Evolutionary conservation across 2,888 invertebrate species (phyloP).

Genomic region (Polietes domitor): DNA sequence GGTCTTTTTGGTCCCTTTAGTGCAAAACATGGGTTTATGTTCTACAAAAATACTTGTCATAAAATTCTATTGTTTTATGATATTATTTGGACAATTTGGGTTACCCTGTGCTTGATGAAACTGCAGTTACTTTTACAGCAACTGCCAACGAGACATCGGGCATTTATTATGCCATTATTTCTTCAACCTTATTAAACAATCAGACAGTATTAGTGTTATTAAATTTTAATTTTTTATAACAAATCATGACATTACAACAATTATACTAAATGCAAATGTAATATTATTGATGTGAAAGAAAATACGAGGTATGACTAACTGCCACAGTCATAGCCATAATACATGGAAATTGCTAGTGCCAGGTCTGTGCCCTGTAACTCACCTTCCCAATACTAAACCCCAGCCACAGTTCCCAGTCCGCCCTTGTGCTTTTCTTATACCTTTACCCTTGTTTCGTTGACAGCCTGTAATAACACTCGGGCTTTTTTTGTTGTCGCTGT

Average conservation of each 20-base stretch:
- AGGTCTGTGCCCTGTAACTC: too few species aligned
- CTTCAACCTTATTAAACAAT: background rate
- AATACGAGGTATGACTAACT: background rate
- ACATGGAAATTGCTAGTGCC: too few species aligned
- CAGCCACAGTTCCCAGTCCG: too few species aligned
- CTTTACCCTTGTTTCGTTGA: background rate
- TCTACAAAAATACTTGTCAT: too few species aligned
- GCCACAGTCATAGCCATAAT: background rate
- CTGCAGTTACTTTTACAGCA: background rate
- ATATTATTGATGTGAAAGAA: background rate
- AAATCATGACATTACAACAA: conserved; percentile 5
- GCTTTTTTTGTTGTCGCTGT: background rate
- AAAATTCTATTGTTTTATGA: too few species aligned
- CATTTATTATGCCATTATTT: conserved; percentile 1
- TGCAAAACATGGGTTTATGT: too few species aligned
- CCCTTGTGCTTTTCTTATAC: too few species aligned
- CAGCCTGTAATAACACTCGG: background rate
- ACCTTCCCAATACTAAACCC: too few species aligned
- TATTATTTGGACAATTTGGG: too few species aligned
- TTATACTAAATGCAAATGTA: conserved; percentile 5
- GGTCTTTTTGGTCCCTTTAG: too few species aligned
- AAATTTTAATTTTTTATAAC: background rate
- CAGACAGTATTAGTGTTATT: background rate
- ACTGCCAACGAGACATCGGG: background rate
- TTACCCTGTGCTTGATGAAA: too few species aligned